Evolutionary conservation across 2,888 invertebrate species (phyloP), one percentile per base, ranked within the genome.

Genomic region (Drosophila paracracens): DNA sequence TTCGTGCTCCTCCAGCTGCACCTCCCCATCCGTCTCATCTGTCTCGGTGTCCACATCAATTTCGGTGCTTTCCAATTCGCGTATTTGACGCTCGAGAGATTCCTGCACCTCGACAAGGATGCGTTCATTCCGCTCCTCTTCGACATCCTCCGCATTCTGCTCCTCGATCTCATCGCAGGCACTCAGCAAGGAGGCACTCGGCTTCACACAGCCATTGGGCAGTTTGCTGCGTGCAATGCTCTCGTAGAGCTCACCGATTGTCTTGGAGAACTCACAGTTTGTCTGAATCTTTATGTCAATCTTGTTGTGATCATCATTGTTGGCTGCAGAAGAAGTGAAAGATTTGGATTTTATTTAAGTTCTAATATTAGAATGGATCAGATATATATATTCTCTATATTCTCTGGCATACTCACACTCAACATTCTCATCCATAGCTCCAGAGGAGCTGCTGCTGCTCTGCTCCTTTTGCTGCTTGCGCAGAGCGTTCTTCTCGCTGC

Each of bases 41-140:
- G 97, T 97, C 92, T 97, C 97, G 0, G 96, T 97, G 79, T 97
- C 97, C 52, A 97, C 94, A 86, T 96, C 96, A 57, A 96, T 95
- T 86, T 93, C 96, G 0, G 96, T 95, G 54, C 95, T 95, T 82
- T 95, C 96, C 76, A 97, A 91, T 91, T 97, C 96, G 82, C 96
- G 94, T 63, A 97, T 97, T 92, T 97, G 96, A 51, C 96, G 94
- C 79, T 96, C 96, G 56, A 97, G 88, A 4, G 95, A 94, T 74
- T 96, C 97, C 85, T 97, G 97, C 83, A 97, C 97, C 76, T 96
- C 96, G 4, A 96, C 95, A 31, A 97, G 90, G 86, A 96, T 95
- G 74, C 95, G 94, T 72, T 96, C 95, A 21, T 84, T 81, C 43
- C 79, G 82, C 91, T 97, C 96, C 40, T 96, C 96, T 77, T 97